phyloP scores from a whole-genome alignment of 1,140 invertebrate species.

The Hirudo medicinalis region DNA sequence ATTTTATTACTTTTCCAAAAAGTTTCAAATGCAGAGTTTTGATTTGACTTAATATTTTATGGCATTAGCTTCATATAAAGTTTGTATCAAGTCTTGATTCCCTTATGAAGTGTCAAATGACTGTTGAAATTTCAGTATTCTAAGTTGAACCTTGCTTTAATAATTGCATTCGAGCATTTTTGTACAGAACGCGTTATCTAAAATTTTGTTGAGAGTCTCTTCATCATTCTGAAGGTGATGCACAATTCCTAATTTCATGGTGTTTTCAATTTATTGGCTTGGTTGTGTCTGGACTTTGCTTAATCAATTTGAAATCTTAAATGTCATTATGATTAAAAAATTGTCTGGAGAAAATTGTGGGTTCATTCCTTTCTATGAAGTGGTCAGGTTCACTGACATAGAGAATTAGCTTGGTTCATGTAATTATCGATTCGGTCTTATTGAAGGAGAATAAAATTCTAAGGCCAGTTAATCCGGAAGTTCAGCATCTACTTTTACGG shows the following conservation, averaged over 20 bases:
- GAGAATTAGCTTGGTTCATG: background rate
- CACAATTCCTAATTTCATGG: no score
- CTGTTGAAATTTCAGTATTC: conserved; percentile 1
- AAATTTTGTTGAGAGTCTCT: background rate
- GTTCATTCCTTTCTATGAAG: background rate
- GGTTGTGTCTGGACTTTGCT: background rate
- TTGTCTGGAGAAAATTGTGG: background rate
- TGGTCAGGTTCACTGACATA: background rate
- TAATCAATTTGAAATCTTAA: background rate
- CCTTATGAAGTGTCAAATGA: background rate
- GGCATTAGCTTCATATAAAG: background rate
- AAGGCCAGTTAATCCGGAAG: background rate
- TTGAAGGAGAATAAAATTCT: background rate
- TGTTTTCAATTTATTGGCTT: background rate
- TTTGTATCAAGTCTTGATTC: background rate
- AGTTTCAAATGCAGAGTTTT: background rate
- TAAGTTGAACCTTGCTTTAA: background rate
- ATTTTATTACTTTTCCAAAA: background rate
- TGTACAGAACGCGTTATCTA: background rate
- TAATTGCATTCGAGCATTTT: background rate
- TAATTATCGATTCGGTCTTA: background rate
- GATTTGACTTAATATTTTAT: background rate
- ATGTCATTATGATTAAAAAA: background rate
- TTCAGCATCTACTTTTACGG: background rate
- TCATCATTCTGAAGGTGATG: background rate